These are phyloP conservation scores for Hydroisotoma schaefferi DNA, from an alignment of 2,888 invertebrate genomes.

Conservation along the genomic window DNA sequence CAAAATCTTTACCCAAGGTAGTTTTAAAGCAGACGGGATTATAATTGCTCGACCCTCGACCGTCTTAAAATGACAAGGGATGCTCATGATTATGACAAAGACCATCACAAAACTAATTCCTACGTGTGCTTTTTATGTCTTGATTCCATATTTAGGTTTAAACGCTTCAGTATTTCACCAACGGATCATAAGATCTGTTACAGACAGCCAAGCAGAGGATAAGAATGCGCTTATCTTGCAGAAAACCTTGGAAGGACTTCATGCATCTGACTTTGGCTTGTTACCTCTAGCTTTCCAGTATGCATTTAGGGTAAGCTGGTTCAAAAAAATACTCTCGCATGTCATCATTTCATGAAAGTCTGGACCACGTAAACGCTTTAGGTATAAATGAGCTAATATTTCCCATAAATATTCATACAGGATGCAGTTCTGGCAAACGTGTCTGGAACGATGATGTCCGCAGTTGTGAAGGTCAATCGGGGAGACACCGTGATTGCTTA, in stretches of 20 bases:
- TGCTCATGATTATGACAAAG: too few species aligned
- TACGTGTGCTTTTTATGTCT: too few species aligned
- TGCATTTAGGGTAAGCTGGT: conserved; percentile 26
- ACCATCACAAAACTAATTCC: too few species aligned
- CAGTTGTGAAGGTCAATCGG: conserved; percentile 29
- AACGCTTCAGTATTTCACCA: conserved; percentile 33
- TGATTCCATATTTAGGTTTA: conserved; percentile 18
- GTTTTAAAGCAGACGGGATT: too few species aligned
- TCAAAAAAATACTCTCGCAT: too few species aligned
- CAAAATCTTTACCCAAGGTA: too few species aligned
- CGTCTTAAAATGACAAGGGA: too few species aligned
- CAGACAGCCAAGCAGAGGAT: conserved; percentile 36
- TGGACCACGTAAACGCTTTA: too few species aligned
- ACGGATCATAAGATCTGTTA: conserved; percentile 28
- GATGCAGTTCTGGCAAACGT: conserved; percentile 20
- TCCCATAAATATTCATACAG: conserved; percentile 1
- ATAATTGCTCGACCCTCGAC: too few species aligned
- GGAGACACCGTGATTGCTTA: conserved; percentile 34
- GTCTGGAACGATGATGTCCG: conserved; percentile 32
- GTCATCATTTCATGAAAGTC: too few species aligned
- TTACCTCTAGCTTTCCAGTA: conserved; percentile 37
- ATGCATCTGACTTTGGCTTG: conserved; percentile 32
- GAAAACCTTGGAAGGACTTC: conserved; percentile 24
- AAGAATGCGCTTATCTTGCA: conserved; percentile 34
- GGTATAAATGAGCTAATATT: not conserved